phyloP scores from a whole-genome alignment of 2,113 vertebrate species.

The Glaucomys volans region DNA sequence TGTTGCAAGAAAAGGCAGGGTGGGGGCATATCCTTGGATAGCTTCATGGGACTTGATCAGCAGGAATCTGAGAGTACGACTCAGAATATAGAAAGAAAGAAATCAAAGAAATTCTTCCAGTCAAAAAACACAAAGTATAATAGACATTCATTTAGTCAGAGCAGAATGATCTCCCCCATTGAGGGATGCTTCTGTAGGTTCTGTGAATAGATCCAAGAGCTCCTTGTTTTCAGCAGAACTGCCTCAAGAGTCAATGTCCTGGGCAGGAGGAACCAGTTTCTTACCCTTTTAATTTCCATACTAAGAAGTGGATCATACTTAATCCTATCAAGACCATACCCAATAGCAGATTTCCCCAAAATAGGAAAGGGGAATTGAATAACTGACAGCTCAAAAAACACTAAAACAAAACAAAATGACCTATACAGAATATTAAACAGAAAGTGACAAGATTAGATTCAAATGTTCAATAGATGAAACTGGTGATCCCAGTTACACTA shows the following conservation, averaged over 20 bases:
- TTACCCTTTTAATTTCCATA: background rate
- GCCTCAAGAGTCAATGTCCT: background rate
- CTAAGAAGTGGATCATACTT: background rate
- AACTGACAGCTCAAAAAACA: background rate
- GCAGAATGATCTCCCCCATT: background rate
- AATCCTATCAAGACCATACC: background rate
- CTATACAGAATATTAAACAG: background rate
- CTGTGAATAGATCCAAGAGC: background rate
- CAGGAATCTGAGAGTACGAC: background rate
- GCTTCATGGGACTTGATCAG: background rate
- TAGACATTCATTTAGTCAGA: background rate
- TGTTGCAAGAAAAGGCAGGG: background rate
- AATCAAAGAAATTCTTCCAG: background rate
- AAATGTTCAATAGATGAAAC: background rate
- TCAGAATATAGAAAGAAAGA: background rate
- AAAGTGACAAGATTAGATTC: background rate
- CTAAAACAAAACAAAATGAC: background rate
- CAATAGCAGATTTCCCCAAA: background rate
- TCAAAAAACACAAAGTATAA: background rate
- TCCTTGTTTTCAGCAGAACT: background rate
- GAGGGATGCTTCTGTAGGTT: background rate
- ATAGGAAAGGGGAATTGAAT: background rate
- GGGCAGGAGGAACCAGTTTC: background rate
- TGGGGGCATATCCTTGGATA: background rate
- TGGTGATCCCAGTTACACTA: background rate